phyloP scores from a whole-genome alignment of 2,797 vertebrate species.

The Clarias pachynema region DNA sequence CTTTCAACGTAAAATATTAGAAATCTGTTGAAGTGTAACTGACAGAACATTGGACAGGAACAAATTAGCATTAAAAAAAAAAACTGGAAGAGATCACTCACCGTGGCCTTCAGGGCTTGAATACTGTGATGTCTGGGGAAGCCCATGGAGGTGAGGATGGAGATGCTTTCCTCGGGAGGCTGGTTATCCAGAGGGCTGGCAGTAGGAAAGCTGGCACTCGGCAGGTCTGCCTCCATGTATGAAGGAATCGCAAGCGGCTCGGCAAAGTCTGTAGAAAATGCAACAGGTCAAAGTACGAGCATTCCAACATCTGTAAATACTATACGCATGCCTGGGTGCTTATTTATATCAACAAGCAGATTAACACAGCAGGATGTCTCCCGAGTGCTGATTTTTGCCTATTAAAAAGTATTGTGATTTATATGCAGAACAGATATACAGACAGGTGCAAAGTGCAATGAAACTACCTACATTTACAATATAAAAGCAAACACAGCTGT shows the following conservation, averaged over 20 bases:
- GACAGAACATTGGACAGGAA: background rate
- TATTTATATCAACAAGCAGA: slow-evolving; percentile 3
- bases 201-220: slow-evolving; percentile 67
- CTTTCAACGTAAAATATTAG: background rate
- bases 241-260: slow-evolving; percentile 86
- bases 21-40: background rate
- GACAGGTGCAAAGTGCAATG: background rate
- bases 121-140: slow-evolving; percentile 89
- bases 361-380: background rate
- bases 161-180: slow-evolving; percentile 91
- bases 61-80: background rate
- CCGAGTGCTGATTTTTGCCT: background rate
- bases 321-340: background rate
- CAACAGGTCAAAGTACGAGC: slow-evolving; percentile 10
- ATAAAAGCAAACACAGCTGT: background rate
- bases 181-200: slow-evolving; percentile 80
- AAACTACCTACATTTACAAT: background rate
- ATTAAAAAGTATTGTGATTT: background rate
- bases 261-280: slow-evolving; percentile 85
- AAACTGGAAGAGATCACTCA: slow-evolving; percentile 69
- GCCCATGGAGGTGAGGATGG: slow-evolving; percentile 96
- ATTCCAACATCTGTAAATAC: background rate
- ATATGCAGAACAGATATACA: background rate
- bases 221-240: slow-evolving; percentile 77
- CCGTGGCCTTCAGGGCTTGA: slow-evolving; percentile 86